Evolutionary conservation across 2,888 invertebrate genomes (phyloP).

Genomic region (Petrophora chlorosata): DNA sequence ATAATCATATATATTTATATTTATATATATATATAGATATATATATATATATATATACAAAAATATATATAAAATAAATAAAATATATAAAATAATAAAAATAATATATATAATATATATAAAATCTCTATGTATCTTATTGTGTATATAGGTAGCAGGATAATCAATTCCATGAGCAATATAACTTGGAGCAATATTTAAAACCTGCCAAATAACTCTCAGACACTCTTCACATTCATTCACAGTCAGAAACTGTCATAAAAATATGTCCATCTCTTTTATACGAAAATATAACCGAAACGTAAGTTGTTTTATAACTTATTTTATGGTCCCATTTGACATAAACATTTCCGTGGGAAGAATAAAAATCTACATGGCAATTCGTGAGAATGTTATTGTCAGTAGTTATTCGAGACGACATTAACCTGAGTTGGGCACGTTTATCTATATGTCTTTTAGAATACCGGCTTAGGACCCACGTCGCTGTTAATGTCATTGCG

Average conservation of each 20-base stretch:
- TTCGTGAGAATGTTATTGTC: slow-evolving; percentile 24
- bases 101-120: too few species aligned
- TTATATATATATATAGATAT: too few species aligned
- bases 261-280: slow-evolving; percentile 22
- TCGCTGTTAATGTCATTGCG: too few species aligned
- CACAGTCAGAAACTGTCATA: slow-evolving; percentile 8
- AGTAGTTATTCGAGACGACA: slow-evolving; percentile 16
- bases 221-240: background rate
- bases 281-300: slow-evolving; percentile 17
- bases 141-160: too few species aligned
- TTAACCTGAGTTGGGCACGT: slow-evolving; percentile 1
- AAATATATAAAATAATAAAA: too few species aligned
- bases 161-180: too few species aligned
- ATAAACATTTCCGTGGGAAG: slow-evolving; percentile 27
- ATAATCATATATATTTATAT: too few species aligned
- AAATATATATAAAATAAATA: too few species aligned
- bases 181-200: too few species aligned
- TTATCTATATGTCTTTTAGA: background rate
- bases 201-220: background rate
- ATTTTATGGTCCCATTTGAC: slow-evolving; percentile 27
- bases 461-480: too few species aligned
- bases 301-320: slow-evolving; percentile 23
- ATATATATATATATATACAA: too few species aligned
- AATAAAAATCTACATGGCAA: slow-evolving; percentile 32
- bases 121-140: too few species aligned